Evolutionary conservation across 2,113 vertebrate species (phyloP).

Genomic region (Brevimyrus niger): DNA sequence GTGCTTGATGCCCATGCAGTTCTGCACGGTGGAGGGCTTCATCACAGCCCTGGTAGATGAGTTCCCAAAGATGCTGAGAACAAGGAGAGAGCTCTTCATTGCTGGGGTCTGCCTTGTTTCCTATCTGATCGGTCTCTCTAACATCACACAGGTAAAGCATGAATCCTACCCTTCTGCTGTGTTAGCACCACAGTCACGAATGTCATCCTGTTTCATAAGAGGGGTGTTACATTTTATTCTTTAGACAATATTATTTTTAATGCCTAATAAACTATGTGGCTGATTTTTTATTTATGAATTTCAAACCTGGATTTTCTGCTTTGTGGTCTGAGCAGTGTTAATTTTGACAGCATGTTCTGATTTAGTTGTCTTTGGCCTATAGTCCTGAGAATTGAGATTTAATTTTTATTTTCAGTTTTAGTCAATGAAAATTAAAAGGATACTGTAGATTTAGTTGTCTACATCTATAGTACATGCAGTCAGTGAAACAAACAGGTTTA

Average conservation of each 20-base stretch:
- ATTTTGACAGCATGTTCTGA: background rate
- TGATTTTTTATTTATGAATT: background rate
- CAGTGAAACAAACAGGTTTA: background rate
- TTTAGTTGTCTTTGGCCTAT: too few relatives aligned
- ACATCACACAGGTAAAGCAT: constrained; percentile 87
- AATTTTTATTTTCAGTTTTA: too few relatives aligned
- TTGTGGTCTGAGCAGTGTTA: background rate
- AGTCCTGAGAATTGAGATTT: too few relatives aligned
- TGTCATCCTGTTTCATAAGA: background rate
- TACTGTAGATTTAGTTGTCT: background rate
- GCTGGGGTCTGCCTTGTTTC: constrained; percentile 84
- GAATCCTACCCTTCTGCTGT: background rate
- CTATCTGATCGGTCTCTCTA: constrained; percentile 91
- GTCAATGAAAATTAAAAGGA: background rate
- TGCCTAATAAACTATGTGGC: background rate
- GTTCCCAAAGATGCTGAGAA: constrained; percentile 77
- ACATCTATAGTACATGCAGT: background rate
- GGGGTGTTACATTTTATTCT: background rate
- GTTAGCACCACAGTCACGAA: background rate
- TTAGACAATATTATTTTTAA: background rate
- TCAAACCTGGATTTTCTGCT: background rate
- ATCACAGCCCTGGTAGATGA: constrained; percentile 95
- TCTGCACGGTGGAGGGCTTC: constrained; percentile 97
- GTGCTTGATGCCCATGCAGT: constrained; percentile 54
- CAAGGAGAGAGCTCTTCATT: constrained; percentile 88